Evolutionary conservation across 2,797 vertebrate genomes (phyloP).

Genomic region (Leptodactylus fallax): DNA sequence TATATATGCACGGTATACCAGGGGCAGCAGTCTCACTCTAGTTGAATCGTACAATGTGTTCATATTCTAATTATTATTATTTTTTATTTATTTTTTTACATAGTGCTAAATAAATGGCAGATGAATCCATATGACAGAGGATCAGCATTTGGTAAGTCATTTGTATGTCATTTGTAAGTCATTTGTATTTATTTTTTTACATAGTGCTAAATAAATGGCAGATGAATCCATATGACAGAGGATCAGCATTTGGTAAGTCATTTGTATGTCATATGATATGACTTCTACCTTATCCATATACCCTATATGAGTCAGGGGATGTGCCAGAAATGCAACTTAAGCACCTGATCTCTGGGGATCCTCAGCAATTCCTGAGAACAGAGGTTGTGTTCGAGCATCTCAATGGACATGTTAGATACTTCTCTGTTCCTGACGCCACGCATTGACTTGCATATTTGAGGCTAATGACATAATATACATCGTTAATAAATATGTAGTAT

Average conservation of each 20-base stretch:
- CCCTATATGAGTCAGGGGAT: neutral
- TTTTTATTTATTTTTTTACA: neutral
- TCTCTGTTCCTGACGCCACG: too few species aligned
- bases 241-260: constrained; percentile 92
- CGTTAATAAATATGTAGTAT: too few species aligned
- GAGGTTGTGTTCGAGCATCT: too few species aligned
- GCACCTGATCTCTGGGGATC: too few species aligned
- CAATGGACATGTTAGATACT: too few species aligned
- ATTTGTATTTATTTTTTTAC: neutral
- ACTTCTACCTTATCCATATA: neutral
- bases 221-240: constrained; percentile 98
- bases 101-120: constrained; percentile 97
- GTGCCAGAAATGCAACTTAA: too few species aligned
- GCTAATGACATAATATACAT: too few species aligned
- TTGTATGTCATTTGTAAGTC: neutral
- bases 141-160: constrained; percentile 90
- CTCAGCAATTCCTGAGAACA: too few species aligned
- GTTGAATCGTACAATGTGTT: too few species aligned
- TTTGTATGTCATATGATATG: neutral
- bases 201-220: constrained; percentile 97
- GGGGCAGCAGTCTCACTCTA: too few species aligned
- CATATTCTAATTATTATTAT: neutral
- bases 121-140: constrained; percentile 99
- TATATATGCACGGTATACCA: neutral
- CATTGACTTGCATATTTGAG: too few species aligned